Percentiles rank a stretch among this genome's conserved stretches.
These are phyloP conservation scores for Acronicta psi DNA, from an alignment of 2,888 invertebrate species.

Conservation along the genomic window DNA sequence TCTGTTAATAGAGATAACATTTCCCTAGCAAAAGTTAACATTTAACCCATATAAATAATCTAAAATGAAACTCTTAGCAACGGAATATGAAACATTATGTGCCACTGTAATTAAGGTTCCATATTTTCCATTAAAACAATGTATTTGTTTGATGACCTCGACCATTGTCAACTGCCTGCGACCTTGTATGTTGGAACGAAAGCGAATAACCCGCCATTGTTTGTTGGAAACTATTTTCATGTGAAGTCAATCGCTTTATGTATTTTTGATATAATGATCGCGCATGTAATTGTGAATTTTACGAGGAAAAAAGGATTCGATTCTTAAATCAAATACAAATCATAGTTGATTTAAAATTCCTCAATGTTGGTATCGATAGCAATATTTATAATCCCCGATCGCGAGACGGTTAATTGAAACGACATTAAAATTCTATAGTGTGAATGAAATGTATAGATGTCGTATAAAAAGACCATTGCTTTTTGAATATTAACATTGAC, in stretches of 20 bases:
- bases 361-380: too few species aligned
- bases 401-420: too few species aligned
- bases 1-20: too few species aligned
- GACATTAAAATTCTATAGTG: too few species aligned
- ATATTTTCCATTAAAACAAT: constrained; percentile 47
- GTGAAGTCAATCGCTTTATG: constrained; percentile 47
- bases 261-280: constrained; percentile 20
- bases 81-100: constrained; percentile 4
- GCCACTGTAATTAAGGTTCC: constrained; percentile 22
- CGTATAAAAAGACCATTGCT: too few species aligned
- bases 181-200: constrained; percentile 41
- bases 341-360: too few species aligned
- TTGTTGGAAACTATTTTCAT: constrained; percentile 35
- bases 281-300: constrained; percentile 14
- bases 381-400: too few species aligned
- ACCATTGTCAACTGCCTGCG: constrained; percentile 44
- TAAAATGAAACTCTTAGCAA: neutral
- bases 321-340: too few species aligned
- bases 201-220: constrained; percentile 38
- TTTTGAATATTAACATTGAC: too few species aligned
- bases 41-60: neutral
- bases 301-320: constrained; percentile 1
- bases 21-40: neutral
- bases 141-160: constrained; percentile 31
- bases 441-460: too few species aligned